Percentiles rank a stretch among this genome's conserved stretches.
These are phyloP conservation scores for Tuberolachnus salignus DNA, from an alignment of 2,888 invertebrate species.

Conservation along the genomic window DNA sequence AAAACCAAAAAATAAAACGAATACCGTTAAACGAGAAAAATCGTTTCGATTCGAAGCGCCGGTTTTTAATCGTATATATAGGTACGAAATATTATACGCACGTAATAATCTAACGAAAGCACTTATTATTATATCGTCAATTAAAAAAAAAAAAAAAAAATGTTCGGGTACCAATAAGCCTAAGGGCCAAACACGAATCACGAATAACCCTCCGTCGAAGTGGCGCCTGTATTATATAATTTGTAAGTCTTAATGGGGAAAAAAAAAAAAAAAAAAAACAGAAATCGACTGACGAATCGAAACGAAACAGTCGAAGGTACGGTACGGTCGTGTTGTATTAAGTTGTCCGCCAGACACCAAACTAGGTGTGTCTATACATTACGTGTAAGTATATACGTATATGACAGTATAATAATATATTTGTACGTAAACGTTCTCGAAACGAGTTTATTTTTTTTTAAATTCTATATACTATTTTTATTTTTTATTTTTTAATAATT, in stretches of 20 bases:
- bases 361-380: constrained; percentile 26
- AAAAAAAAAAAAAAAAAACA: no score
- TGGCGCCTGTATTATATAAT: not conserved
- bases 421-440: not conserved
- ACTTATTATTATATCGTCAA: constrained; percentile 9
- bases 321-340: constrained; percentile 29
- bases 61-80: no score
- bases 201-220: not conserved
- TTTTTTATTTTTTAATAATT: constrained; percentile 36
- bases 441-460: constrained; percentile 32
- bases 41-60: no score
- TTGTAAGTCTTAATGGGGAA: no score
- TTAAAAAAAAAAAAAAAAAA: no score
- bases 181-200: not conserved
- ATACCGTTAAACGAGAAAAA: no score
- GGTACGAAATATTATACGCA: no score
- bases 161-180: not conserved
- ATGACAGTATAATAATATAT: constrained; percentile 48
- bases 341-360: constrained; percentile 3
- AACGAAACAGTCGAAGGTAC: constrained; percentile 4
- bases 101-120: no score
- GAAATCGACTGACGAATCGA: not conserved
- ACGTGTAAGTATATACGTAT: not conserved
- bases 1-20: no score
- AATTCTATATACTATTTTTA: not conserved